Conservation (phyloP, 2,797 vertebrate genomes). For the Peromyscus melanophrys region DNA sequence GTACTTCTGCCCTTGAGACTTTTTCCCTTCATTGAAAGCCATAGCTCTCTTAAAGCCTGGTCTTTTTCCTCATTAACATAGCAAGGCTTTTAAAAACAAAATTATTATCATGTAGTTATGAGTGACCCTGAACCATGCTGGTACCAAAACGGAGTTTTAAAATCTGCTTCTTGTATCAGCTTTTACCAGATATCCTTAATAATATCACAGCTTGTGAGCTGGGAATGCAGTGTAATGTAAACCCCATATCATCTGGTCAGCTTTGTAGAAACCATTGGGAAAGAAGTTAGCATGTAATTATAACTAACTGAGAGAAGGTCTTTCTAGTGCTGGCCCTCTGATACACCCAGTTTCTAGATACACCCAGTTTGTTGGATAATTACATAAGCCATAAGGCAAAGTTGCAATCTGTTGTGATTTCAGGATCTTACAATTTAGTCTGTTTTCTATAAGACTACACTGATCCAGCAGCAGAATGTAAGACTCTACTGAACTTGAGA, state of each 20-base stretch:
- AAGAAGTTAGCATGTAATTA: constrained; percentile 39
- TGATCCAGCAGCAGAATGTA: constrained; percentile 3
- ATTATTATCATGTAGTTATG: constrained; percentile 16
- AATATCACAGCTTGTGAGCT: background rate
- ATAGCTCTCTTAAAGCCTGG: background rate
- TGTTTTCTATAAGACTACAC: background rate
- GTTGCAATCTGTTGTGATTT: background rate
- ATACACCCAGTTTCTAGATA: constrained; percentile 6
- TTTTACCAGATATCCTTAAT: constrained; percentile 5
- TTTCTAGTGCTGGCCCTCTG: background rate
- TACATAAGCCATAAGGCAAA: constrained; percentile 7
- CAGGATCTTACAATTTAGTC: background rate
- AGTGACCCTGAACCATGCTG: background rate
- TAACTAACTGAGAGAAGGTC: background rate
- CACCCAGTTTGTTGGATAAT: constrained; percentile 42
- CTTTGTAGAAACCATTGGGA: background rate
- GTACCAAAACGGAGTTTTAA: constrained; percentile 42
- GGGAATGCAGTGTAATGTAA: background rate
- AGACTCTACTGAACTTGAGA: background rate
- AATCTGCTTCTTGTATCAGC: background rate
- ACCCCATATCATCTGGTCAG: background rate
- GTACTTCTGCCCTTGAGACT: background rate
- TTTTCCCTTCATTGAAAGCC: background rate
- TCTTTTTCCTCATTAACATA: constrained; percentile 3
- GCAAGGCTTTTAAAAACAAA: background rate